Conservation (phyloP, 1,140 invertebrate genomes). For the Homalodisca vitripennis region DNA sequence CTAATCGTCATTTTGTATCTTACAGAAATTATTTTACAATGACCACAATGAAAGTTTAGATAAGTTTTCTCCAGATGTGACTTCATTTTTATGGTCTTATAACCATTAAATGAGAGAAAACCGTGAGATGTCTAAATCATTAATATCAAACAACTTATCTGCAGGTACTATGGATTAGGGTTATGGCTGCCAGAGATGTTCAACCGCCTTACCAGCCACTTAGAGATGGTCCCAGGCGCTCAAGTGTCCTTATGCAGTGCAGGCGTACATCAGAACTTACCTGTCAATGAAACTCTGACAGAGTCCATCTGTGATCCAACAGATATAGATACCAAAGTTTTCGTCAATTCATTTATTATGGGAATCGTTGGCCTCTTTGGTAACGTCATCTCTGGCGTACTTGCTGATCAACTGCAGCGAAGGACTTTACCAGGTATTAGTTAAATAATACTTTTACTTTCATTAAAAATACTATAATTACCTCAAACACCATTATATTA, state of each 20-base stretch:
- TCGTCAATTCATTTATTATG: slow-evolving; percentile 52
- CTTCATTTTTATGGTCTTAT: too few relatives aligned
- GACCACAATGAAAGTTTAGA: too few relatives aligned
- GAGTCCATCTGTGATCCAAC: slow-evolving; percentile 32
- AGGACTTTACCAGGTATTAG: slow-evolving; percentile 38
- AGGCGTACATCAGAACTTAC: slow-evolving; percentile 42
- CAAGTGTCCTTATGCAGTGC: slow-evolving; percentile 49
- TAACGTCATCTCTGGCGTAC: slow-evolving; percentile 42
- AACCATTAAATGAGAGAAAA: too few relatives aligned
- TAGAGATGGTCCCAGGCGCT: slow-evolving; percentile 49
- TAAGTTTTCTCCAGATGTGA: too few relatives aligned
- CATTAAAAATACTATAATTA: slow-evolving; percentile 21
- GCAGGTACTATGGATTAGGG: slow-evolving; percentile 66
- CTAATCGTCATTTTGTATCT: too few relatives aligned
- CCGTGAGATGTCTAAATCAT: too few relatives aligned
- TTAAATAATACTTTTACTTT: not conserved
- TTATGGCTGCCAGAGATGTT: slow-evolving; percentile 70
- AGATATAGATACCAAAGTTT: slow-evolving; percentile 48
- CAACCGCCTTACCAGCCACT: slow-evolving; percentile 54
- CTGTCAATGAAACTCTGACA: not conserved
- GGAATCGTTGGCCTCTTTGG: slow-evolving; percentile 51
- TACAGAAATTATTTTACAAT: too few relatives aligned
- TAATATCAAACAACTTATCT: too few relatives aligned
- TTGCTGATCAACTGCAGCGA: slow-evolving; percentile 25
- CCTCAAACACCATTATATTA: not conserved